Evolutionary conservation across 1,140 invertebrate species (phyloP).

Genomic region (Drosophila parvula): DNA sequence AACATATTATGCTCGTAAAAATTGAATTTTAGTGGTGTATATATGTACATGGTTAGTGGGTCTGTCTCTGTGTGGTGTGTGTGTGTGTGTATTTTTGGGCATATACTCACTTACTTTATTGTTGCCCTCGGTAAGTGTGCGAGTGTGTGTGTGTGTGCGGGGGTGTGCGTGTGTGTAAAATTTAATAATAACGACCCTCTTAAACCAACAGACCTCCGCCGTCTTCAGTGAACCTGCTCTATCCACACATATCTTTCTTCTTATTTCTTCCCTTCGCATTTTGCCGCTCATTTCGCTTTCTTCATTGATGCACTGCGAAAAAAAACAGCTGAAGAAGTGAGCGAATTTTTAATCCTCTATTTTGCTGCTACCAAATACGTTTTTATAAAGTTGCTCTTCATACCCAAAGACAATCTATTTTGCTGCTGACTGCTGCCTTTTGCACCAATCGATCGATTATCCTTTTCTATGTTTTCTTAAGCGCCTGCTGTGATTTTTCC

Average conservation of each 20-base stretch:
- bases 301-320: conserved; percentile 3
- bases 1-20: conserved; percentile 81
- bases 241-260: conserved; percentile 37
- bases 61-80: conserved; percentile 12
- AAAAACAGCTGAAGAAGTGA: not conserved
- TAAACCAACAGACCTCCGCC: conserved; percentile 63
- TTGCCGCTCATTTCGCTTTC: conserved; percentile 8
- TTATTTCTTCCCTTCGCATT: conserved; percentile 1
- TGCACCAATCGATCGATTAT: too few species aligned
- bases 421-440: too few species aligned
- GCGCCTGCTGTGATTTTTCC: not conserved
- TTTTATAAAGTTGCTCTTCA: too few species aligned
- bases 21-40: conserved; percentile 78
- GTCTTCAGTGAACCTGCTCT: conserved; percentile 45
- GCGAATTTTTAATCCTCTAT: not conserved
- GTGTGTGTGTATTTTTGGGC: conserved; percentile 52
- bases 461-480: accelerated
- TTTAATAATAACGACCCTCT: conserved; percentile 81
- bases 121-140: conserved; percentile 19
- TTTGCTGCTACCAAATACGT: not conserved
- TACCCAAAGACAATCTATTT: too few species aligned
- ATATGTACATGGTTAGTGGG: conserved; percentile 24
- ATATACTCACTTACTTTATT: conserved; percentile 74
- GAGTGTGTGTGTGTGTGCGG: conserved; percentile 2
- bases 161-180: conserved; percentile 67